Percentiles rank a stretch among this genome's conserved stretches.
Conservation (phyloP, 2,797 vertebrate species). For the Chaetodon trifasciatus region DNA sequence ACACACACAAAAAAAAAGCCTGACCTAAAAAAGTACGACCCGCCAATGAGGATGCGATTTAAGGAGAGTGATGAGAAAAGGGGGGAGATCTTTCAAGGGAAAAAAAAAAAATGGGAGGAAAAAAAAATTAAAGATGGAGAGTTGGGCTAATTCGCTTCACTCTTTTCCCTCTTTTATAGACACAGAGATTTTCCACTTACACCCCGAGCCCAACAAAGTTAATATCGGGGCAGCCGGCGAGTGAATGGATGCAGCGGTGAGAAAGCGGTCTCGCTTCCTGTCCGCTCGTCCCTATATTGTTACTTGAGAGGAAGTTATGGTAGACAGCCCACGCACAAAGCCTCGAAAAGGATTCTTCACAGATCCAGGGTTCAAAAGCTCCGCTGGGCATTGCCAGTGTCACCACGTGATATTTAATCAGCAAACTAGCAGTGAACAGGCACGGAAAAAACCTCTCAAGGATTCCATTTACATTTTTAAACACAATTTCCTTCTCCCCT, state of each 20-base stretch:
- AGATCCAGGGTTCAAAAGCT: slow-evolving; percentile 83
- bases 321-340: slow-evolving; percentile 86
- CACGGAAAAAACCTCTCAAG: slow-evolving; percentile 49
- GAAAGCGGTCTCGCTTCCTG: slow-evolving; percentile 68
- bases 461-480: slow-evolving; percentile 80
- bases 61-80: slow-evolving; percentile 73
- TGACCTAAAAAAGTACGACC: slow-evolving; percentile 75
- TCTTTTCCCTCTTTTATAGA: slow-evolving; percentile 58
- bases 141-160: slow-evolving; percentile 57
- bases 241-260: slow-evolving; percentile 50
- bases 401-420: slow-evolving; percentile 80
- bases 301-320: slow-evolving; percentile 83
- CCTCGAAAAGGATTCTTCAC: slow-evolving; percentile 83
- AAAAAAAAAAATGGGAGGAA: slow-evolving; percentile 23
- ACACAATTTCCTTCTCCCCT: slow-evolving; percentile 44
- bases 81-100: slow-evolving; percentile 67
- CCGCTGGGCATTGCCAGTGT: slow-evolving; percentile 78
- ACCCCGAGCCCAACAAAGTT: slow-evolving; percentile 65
- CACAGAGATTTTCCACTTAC: slow-evolving; percentile 52
- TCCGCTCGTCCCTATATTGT: slow-evolving; percentile 75
- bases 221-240: slow-evolving; percentile 52
- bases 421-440: slow-evolving; percentile 70
- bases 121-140: slow-evolving; percentile 66
- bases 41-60: slow-evolving; percentile 78
- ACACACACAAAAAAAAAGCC: slow-evolving; percentile 48